A percentile compares a stretch with the other conserved stretches of the same genome.
Conservation (phyloP, 2,113 vertebrate species). For the Leucoraja erinaceus region DNA sequence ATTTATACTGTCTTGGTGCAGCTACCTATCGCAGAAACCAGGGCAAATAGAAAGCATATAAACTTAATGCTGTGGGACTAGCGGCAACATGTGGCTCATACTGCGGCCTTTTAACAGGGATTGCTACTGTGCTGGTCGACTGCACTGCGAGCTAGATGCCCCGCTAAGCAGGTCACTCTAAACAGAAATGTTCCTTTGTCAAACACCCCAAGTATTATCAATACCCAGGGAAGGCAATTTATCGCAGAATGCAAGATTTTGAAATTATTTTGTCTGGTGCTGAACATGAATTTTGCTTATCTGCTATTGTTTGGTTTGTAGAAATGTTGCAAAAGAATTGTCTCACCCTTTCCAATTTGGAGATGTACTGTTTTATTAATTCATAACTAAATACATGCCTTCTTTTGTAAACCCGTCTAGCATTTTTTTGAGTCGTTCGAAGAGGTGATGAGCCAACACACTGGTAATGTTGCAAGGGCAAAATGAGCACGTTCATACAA, state of each 20-base stretch:
- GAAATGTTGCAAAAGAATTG: background rate
- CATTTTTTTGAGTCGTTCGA: background rate
- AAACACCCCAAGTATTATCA: background rate
- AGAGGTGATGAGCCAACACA: background rate
- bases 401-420: background rate
- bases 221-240: background rate
- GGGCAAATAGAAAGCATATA: background rate
- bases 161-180: background rate
- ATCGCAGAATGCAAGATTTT: background rate
- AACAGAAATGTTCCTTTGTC: background rate
- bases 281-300: background rate
- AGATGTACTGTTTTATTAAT: background rate
- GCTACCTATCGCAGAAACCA: background rate
- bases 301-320: background rate
- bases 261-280: background rate
- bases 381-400: background rate
- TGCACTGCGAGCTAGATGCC: background rate
- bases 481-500: background rate
- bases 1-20: background rate
- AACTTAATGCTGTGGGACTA: background rate
- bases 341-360: background rate
- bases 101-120: background rate
- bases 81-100: background rate
- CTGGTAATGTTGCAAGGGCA: background rate
- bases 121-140: too few species aligned